These are phyloP conservation scores for Gymnothorax javanicus DNA, from an alignment of 2,797 vertebrate species.

Conservation along the genomic window DNA sequence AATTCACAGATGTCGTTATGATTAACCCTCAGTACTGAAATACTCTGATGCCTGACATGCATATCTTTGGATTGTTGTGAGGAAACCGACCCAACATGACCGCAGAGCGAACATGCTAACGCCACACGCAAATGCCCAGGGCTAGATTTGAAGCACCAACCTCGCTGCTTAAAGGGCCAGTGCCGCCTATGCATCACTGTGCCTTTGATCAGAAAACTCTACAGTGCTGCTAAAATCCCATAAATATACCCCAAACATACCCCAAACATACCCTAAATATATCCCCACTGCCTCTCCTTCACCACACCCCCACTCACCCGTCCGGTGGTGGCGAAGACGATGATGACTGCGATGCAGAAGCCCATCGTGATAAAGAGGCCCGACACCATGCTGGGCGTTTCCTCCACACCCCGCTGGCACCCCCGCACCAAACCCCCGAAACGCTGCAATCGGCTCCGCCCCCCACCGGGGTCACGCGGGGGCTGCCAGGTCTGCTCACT, in stretches of 20 bases:
- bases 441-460: conserved; percentile 49
- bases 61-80: too few relatives aligned
- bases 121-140: too few relatives aligned
- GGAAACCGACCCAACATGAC: too few relatives aligned
- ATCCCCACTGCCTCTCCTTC: background rate
- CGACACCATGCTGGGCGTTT: conserved; percentile 72
- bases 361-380: conserved; percentile 71
- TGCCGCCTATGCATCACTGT: too few relatives aligned
- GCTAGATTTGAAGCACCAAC: too few relatives aligned
- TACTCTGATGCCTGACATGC: too few relatives aligned
- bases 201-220: background rate
- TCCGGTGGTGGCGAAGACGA: conserved; percentile 63
- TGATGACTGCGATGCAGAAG: conserved; percentile 71
- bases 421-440: conserved; percentile 53
- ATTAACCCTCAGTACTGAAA: too few relatives aligned
- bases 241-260: background rate
- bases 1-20: too few relatives aligned
- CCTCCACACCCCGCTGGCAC: conserved; percentile 68
- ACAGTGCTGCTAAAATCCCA: background rate
- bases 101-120: too few relatives aligned
- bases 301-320: conserved; percentile 54
- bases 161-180: too few relatives aligned
- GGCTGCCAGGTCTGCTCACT: background rate
- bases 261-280: background rate
- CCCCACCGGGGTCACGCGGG: conserved; percentile 33